Evolutionary conservation across 23 tunicate genomes (phyloP), one percentile per base, ranked within the genome.

Genomic region (Halocynthia roretzi): DNA sequence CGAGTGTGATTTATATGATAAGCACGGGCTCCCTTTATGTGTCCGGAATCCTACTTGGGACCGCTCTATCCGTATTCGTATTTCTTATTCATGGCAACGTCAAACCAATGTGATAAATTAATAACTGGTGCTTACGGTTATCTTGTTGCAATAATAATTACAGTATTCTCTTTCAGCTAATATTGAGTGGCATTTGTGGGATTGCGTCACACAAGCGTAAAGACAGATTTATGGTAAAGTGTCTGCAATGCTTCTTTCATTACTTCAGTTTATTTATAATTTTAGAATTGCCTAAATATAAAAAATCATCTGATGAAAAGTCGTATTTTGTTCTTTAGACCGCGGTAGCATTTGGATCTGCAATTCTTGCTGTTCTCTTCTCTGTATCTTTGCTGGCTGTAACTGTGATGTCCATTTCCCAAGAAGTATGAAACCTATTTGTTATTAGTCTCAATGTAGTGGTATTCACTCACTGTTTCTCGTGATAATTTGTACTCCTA

Each of bases 301-400:
- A 15, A 17, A 58, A 17, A 14, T 14, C 2, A 4, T n/a, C 2
- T 58, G 17, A 15, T 15, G n/a, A 15, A 14, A 58, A 58, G 17
- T 58, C n/a, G 17, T 58, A 0, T 58, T 11, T 10, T 15, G 9
- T 60, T 22, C 11, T 85, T 82, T 61, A 89, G 96, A 60, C 96
- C 7, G 96, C 96, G 0, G 62, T 89, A 0, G 77, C 88, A 7
- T 84, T 89, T 70, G 88, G 85, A 17, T 75, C 62, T 80, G 84
- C 96, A 15, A n/a, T 64, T n/a, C 60, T 84, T 70, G 81, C 83
- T 53, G 76, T 83, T 8, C 72, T 89, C 17, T 51, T 89, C 48
- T 44, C 72, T 5, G 62, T 84, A 15, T 53, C 63, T 8, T 52
- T 89, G 72, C 85, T 89, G 54, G 81, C 84, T 23, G 75, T 84